Evolutionary conservation across 2,113 vertebrate species (phyloP).

Genomic region (Sterrhoptilus dennistouni): DNA sequence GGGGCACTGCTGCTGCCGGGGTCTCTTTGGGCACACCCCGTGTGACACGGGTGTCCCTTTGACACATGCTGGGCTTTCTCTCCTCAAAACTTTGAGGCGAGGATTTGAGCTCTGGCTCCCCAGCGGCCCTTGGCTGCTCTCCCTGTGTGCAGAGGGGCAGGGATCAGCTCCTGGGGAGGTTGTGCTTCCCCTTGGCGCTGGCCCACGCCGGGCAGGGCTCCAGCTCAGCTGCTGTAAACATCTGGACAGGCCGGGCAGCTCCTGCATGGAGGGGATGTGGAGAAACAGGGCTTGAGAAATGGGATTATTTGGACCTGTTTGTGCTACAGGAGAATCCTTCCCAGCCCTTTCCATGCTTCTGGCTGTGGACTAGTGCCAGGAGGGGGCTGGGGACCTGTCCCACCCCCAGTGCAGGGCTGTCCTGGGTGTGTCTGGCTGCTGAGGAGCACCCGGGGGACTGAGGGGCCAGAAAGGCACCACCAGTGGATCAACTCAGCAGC

Average conservation of each 20-base stretch:
- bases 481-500: neutral
- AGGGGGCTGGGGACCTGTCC: neutral
- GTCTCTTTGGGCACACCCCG: neutral
- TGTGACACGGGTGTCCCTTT: neutral
- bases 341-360: neutral
- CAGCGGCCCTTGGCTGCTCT: neutral
- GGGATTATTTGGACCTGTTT: neutral
- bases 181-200: neutral
- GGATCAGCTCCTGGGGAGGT: neutral
- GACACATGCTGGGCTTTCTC: neutral
- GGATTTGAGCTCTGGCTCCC: neutral
- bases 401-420: neutral
- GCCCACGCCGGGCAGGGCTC: neutral
- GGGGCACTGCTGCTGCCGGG: accelerated
- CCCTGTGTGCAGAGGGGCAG: neutral
- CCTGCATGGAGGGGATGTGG: neutral
- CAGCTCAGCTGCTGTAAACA: neutral
- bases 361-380: accelerated
- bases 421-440: neutral
- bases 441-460: accelerated
- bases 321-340: neutral
- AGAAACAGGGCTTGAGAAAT: neutral
- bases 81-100: accelerated
- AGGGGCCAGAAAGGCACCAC: neutral
- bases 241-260: neutral